Conservation (phyloP, 2,797 vertebrate species). For the Coilia nasus region DNA sequence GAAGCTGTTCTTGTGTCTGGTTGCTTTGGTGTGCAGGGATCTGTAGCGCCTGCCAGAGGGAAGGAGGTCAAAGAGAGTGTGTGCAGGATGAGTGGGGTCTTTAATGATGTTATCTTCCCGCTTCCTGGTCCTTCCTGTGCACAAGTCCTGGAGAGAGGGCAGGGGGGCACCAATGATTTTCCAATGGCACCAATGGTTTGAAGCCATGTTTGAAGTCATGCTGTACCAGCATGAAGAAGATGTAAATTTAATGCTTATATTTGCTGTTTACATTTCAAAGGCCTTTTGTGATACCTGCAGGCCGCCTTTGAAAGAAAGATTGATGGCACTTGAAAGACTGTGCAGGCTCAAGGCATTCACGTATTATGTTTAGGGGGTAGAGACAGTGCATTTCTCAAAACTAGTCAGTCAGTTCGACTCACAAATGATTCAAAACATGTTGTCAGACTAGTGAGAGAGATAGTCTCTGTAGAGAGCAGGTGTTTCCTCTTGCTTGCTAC, state of each 20-base stretch:
- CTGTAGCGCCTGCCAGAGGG: no score
- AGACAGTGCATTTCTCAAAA: background rate
- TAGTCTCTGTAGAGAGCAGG: no score
- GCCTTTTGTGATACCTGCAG: background rate
- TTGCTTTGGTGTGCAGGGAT: no score
- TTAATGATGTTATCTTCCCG: no score
- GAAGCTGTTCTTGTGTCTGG: no score
- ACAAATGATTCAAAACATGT: background rate
- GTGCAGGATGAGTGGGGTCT: no score
- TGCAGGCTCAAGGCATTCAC: background rate
- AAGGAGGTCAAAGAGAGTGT: no score
- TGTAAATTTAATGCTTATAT: slow-evolving; percentile 13
- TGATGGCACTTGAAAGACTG: slow-evolving; percentile 1
- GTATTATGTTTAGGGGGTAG: background rate
- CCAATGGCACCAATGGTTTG: background rate
- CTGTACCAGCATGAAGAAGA: background rate
- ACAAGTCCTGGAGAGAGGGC: no score
- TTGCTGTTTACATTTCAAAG: slow-evolving; percentile 10
- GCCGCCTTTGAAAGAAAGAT: background rate
- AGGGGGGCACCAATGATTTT: background rate
- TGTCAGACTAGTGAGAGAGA: no score
- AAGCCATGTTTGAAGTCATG: slow-evolving; percentile 14
- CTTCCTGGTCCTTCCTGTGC: no score
- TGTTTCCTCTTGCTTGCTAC: no score
- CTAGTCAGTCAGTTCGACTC: background rate